A percentile compares a stretch with the other conserved stretches of the same genome.
These are phyloP conservation scores for Dasypolia templi DNA, from an alignment of 2,888 invertebrate genomes.

Conservation along the genomic window DNA sequence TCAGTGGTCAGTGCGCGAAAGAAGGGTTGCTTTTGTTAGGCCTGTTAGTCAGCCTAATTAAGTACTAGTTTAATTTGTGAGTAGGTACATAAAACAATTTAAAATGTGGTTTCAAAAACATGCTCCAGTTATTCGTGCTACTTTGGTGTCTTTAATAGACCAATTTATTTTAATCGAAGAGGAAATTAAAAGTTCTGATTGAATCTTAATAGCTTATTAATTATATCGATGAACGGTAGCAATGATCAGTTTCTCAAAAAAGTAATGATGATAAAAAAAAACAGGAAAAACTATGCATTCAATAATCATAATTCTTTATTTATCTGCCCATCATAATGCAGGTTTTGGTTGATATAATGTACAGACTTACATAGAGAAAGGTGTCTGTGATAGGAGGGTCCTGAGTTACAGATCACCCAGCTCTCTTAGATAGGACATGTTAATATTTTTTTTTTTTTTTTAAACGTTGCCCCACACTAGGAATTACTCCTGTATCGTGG, in stretches of 20 bases:
- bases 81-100: background rate
- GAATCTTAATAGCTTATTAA: slow-evolving; percentile 17
- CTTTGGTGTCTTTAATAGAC: background rate
- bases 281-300: background rate
- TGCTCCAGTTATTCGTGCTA: slow-evolving; percentile 2
- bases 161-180: background rate
- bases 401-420: too few relatives aligned
- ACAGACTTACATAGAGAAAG: too few relatives aligned
- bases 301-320: too few relatives aligned
- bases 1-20: slow-evolving; percentile 7
- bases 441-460: too few relatives aligned
- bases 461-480: too few relatives aligned
- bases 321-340: too few relatives aligned
- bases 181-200: slow-evolving; percentile 4
- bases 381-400: too few relatives aligned
- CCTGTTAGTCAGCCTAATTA: background rate
- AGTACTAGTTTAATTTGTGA: background rate
- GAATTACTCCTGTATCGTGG: too few relatives aligned
- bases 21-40: background rate
- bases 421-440: too few relatives aligned
- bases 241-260: slow-evolving; percentile 3
- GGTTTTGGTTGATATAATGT: too few relatives aligned
- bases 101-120: background rate
- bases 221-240: background rate
- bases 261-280: background rate